Conservation (phyloP, 2,888 invertebrate species). For the Osmoderma eremita region DNA sequence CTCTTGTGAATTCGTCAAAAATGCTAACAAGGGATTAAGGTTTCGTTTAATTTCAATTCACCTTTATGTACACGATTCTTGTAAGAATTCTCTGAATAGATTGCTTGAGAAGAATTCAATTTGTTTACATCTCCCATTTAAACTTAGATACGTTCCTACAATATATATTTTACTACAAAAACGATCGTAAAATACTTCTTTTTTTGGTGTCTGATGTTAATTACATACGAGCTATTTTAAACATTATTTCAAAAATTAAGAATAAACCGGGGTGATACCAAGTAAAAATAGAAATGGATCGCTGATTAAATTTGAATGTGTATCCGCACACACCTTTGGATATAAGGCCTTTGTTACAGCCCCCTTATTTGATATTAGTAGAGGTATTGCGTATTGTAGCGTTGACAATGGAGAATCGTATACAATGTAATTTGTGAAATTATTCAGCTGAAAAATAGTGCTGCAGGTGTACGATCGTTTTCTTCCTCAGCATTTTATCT, state of each 20-base stretch:
- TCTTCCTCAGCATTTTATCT: conserved; percentile 13
- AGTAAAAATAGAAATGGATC: neutral
- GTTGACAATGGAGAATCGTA: conserved; percentile 48
- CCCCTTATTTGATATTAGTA: conserved; percentile 42
- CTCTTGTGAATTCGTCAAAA: too few species aligned
- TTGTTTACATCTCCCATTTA: too few species aligned
- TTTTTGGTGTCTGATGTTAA: too few species aligned
- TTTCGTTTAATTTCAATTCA: too few species aligned
- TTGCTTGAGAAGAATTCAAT: too few species aligned
- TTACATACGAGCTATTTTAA: too few species aligned
- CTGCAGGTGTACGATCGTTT: conserved; percentile 41
- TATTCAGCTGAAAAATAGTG: conserved; percentile 42
- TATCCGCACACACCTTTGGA: conserved; percentile 21
- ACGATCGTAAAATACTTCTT: too few species aligned
- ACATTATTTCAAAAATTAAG: neutral
- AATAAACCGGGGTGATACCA: neutral
- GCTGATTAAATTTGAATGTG: conserved; percentile 24
- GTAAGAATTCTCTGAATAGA: too few species aligned
- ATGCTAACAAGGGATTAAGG: too few species aligned
- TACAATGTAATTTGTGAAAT: conserved; percentile 49
- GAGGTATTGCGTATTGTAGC: conserved; percentile 43
- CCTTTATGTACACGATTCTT: too few species aligned
- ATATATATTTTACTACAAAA: too few species aligned
- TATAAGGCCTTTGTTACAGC: conserved; percentile 30
- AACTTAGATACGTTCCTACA: too few species aligned